A percentile compares a stretch with the other conserved stretches of the same genome.
Evolutionary conservation across 1,140 invertebrate species (phyloP).

Genomic region (Drosophila ercepeae): DNA sequence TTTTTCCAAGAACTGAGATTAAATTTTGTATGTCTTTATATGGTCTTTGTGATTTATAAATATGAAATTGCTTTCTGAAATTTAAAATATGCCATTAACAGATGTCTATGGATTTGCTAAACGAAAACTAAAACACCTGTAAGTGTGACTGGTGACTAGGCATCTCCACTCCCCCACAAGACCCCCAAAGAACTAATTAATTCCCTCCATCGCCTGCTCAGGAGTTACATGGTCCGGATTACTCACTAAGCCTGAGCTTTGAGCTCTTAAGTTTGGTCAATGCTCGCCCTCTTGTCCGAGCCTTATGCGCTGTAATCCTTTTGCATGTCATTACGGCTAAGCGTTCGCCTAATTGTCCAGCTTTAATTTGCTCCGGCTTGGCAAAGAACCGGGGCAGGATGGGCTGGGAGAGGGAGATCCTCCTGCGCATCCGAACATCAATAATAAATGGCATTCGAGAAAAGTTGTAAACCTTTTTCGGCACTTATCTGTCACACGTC

Average conservation of each 20-base stretch:
- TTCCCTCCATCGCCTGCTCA: constrained; percentile 17
- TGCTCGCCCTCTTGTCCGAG: constrained; percentile 8
- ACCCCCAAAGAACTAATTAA: constrained; percentile 41
- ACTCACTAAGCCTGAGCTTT: constrained; percentile 35
- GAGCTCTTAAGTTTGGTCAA: constrained; percentile 18
- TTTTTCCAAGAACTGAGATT: too few relatives aligned
- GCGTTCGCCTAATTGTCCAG: constrained; percentile 38
- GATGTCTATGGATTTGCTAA: not conserved
- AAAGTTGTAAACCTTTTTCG: constrained; percentile 82
- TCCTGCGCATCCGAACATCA: constrained; percentile 45
- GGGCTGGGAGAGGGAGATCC: not conserved
- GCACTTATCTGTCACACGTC: constrained; percentile 82
- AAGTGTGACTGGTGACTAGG: constrained; percentile 9
- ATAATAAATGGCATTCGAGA: constrained; percentile 76
- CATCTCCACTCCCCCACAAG: not conserved
- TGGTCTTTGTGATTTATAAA: too few relatives aligned
- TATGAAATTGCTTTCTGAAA: too few relatives aligned
- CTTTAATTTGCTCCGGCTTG: not conserved
- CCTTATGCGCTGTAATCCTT: constrained; percentile 36
- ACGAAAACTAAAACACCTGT: not conserved
- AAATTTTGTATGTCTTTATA: too few relatives aligned
- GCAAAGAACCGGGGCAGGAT: not conserved
- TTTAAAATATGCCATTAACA: not conserved
- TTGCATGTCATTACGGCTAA: constrained; percentile 41
- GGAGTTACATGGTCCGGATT: constrained; percentile 41